Evolutionary conservation across 2,797 vertebrate genomes (phyloP), one percentile per base, ranked within the genome.

Genomic region (Urocyon cinereoargenteus): DNA sequence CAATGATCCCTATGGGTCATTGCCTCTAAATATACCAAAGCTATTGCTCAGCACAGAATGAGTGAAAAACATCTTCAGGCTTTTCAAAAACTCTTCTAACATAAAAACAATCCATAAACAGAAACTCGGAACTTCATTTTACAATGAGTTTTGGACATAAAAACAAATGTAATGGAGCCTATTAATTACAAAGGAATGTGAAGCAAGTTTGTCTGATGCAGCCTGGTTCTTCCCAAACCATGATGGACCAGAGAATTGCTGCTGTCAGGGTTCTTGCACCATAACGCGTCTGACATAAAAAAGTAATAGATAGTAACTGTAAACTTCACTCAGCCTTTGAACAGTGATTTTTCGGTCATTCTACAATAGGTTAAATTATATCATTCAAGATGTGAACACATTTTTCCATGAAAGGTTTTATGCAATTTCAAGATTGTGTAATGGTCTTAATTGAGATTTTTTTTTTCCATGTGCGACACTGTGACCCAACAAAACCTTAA

Each of bases 11-110:
- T 12, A 18, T 11, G n/a, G 84, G 73, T 72, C 82, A 78, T 45
- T 6, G 55, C 81, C 79, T 95, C 55, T 81, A 94, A 97, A 91
- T 84, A 97, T 8, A 96, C 55, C 86, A 49, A 73, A 49, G 51
- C 55, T 15, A 36, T 49, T 28, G 73, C 86, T 82, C 45, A 87
- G 86, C 86, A 78, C 24, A 91, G 55, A 10, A 19, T 8, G 21
- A 92, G n/a, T 8, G 49, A 96, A 73, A 89, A 72, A 62, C 49
- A 73, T 86, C 89, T 75, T 34, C 16, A 16, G 53, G 31, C 40
- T 86, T 77, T 91, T 45, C 81, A 70, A 49, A 94, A 90, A 85
- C 14, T 78, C 49, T 79, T 45, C 87, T 34, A 84, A 82, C 40
- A 68, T 55, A 51, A 66, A 84, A 86, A 86, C 36, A 90, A 84